Evolutionary conservation across 2,797 vertebrate genomes (phyloP), one percentile per base, ranked within the genome.

Genomic region (Gallinago nigripennis): DNA sequence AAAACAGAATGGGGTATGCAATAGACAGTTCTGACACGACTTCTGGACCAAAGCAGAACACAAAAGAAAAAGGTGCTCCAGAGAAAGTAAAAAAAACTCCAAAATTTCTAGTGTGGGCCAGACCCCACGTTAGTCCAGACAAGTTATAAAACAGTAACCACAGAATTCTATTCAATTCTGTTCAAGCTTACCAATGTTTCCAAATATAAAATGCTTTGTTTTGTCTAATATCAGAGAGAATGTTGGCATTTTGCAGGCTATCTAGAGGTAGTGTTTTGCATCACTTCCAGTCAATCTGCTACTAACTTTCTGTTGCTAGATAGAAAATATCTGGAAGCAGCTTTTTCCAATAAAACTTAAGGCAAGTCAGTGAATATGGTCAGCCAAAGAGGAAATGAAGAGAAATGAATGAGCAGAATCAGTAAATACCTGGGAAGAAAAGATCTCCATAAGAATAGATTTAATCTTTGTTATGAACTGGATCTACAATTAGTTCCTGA

Each of bases 51-150:
- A 61, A 73, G 23, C 14, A 48, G 25, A 64, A 53, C 3, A 58
- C 56, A 35, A 16, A 31, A 8, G 12, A 19, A 24, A n/a, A n/a
- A 11, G 10, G 2, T 1, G 0, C 2, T 7, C 8, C 10, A 76
- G 35, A 19, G 27, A 56, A 45, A 85, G n/a, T 28, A 16, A 53
- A 46, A 73, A 83, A 39, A 86, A 15, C 6, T 61, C 51, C 46
- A 39, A 65, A 86, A 78, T 54, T 56, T 56, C 15, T 60, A n/a
- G 39, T 13, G 18, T 39, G 23, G 54, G 6, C 25, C 18, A 84
- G 61, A 39, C 10, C 28, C 14, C 28, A 71, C 6, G 8, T 37
- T 43, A 66, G 19, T 48, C 9, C n/a, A 60, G 33, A 61, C 3
- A 65, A 69, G 17, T 53, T 33, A 43, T 25, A 61, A 66, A 91